These are phyloP conservation scores for Sebastes steindachneri DNA, from an alignment of 2,797 vertebrate species.

Conservation along the genomic window DNA sequence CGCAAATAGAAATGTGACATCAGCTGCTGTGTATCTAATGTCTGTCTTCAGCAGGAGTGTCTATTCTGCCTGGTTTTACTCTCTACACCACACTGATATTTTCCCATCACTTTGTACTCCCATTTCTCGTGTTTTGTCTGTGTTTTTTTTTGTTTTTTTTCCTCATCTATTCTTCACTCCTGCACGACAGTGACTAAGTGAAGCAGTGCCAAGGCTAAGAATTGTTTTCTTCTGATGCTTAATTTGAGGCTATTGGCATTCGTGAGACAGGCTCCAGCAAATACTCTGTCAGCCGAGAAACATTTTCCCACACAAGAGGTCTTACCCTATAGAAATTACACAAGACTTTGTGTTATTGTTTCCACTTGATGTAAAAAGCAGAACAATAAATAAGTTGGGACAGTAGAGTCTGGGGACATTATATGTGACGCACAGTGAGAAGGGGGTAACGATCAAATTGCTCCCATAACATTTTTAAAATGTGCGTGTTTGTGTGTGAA, in stretches of 20 bases:
- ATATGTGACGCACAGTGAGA: neutral
- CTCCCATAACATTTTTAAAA: neutral
- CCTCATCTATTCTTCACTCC: conserved; percentile 7
- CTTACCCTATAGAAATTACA: neutral
- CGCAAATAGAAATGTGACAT: neutral
- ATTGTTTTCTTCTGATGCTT: conserved; percentile 7
- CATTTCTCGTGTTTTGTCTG: neutral
- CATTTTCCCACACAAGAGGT: conserved; percentile 14
- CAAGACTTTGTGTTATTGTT: neutral
- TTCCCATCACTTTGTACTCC: neutral
- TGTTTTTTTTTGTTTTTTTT: neutral
- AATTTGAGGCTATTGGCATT: neutral
- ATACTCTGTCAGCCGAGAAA: neutral
- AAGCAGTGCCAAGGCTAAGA: conserved; percentile 15
- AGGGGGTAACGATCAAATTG: neutral
- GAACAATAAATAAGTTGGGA: neutral
- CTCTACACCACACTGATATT: neutral
- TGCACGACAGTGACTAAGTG: neutral
- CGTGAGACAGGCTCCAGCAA: neutral
- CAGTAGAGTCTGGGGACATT: neutral
- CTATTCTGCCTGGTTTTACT: neutral
- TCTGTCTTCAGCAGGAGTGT: neutral
- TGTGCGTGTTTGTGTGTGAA: conserved; percentile 15
- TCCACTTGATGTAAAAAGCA: neutral
- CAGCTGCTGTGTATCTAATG: neutral